Percentiles rank a stretch among this genome's conserved stretches.
Evolutionary conservation across 2,113 vertebrate species (phyloP).

Genomic region (Prolemur simus): DNA sequence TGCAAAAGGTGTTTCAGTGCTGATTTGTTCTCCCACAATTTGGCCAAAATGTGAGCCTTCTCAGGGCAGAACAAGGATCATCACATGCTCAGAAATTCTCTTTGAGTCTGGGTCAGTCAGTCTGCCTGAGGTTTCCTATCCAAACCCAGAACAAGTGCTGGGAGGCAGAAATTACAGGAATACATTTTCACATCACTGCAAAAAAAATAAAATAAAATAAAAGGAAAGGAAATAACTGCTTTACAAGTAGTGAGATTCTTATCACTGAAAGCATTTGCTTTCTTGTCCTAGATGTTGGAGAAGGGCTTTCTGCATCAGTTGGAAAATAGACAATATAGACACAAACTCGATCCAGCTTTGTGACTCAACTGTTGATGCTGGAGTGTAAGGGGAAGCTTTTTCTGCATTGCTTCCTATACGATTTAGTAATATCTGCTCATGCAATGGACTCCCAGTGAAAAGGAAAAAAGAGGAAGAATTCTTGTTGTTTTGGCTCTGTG

Average conservation of each 20-base stretch:
- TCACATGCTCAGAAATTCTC: neutral
- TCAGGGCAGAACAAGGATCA: neutral
- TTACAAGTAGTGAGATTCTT: neutral
- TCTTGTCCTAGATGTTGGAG: neutral
- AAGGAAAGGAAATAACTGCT: neutral
- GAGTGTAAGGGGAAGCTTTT: neutral
- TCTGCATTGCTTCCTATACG: neutral
- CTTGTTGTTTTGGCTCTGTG: slow-evolving; percentile 64
- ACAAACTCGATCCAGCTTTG: neutral
- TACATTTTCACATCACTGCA: neutral
- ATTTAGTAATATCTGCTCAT: slow-evolving; percentile 33
- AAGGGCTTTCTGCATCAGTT: neutral
- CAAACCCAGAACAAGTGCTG: neutral
- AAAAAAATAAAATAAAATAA: neutral
- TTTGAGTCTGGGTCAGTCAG: neutral
- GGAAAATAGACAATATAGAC: neutral
- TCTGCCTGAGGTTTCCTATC: neutral
- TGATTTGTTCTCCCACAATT: neutral
- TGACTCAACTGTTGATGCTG: neutral
- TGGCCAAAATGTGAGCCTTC: neutral
- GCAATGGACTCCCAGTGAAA: slow-evolving; percentile 61
- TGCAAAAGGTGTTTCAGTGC: neutral
- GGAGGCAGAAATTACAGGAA: neutral
- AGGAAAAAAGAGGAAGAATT: slow-evolving; percentile 24
- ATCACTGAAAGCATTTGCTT: neutral